Evolutionary conservation across 2,113 vertebrate genomes (phyloP).

Genomic region (Eubucco bourcierii): DNA sequence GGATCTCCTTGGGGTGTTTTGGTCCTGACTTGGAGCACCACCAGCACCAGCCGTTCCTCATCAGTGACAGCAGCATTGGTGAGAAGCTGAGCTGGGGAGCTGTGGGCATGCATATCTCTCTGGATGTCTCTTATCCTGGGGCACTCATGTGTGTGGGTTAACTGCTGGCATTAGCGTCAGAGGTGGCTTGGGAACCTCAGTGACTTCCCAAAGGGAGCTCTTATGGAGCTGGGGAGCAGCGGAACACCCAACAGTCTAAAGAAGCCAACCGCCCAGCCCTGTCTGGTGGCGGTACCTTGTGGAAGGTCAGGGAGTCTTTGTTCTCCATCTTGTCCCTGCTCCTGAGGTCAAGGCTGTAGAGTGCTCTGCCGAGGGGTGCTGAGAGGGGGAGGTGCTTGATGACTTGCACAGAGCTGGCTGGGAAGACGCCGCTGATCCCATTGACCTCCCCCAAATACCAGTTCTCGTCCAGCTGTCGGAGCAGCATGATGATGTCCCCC

Average conservation of each 20-base stretch:
- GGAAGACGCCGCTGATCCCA: constrained; percentile 72
- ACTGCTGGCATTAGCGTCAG: accelerated
- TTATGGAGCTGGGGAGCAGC: background rate
- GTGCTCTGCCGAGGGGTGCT: constrained; percentile 80
- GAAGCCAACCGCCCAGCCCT: background rate
- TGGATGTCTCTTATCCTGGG: accelerated
- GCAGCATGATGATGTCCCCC: constrained; percentile 77
- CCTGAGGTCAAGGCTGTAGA: constrained; percentile 81
- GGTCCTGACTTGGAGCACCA: background rate
- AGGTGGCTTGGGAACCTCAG: background rate
- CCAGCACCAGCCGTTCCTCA: background rate
- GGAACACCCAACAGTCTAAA: accelerated
- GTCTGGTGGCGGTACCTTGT: constrained; percentile 75
- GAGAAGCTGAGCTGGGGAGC: background rate
- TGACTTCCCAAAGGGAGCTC: accelerated
- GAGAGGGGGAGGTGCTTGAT: constrained; percentile 78
- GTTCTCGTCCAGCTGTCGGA: constrained; percentile 82
- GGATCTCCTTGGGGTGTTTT: background rate
- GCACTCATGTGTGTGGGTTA: accelerated
- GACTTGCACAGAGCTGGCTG: constrained; percentile 75
- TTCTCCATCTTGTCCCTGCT: constrained; percentile 75
- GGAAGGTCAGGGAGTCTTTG: constrained; percentile 80
- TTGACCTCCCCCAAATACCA: constrained; percentile 82
- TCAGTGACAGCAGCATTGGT: accelerated
- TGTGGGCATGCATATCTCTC: accelerated